These are phyloP conservation scores for Pangasius mekongensis DNA, from an alignment of 2,797 vertebrate genomes.

Conservation along the genomic window DNA sequence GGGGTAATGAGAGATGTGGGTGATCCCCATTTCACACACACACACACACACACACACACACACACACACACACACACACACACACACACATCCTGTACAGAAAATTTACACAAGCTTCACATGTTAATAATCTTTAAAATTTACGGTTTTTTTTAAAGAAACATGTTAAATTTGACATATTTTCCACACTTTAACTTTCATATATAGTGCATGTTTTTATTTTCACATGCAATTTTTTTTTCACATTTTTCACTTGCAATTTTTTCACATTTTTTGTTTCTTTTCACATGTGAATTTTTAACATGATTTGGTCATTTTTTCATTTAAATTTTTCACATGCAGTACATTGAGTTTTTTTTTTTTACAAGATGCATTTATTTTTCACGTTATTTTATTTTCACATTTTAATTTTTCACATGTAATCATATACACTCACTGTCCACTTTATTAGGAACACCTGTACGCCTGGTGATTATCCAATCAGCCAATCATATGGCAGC, in stretches of 20 bases:
- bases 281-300: neutral
- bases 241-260: neutral
- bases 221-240: neutral
- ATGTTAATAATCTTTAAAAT: neutral
- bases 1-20: conserved; percentile 61
- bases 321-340: neutral
- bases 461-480: neutral
- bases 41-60: conserved; percentile 6
- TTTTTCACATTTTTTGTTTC: neutral
- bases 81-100: neutral
- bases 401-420: neutral
- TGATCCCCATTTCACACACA: conserved; percentile 67
- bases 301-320: neutral
- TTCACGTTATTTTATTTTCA: neutral
- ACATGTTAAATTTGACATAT: neutral
- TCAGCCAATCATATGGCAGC: neutral
- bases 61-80: conserved; percentile 1
- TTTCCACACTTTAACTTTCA: neutral
- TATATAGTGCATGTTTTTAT: neutral
- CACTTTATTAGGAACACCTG: neutral
- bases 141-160: neutral
- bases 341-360: neutral
- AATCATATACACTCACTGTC: neutral
- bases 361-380: neutral
- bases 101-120: neutral